These are phyloP conservation scores for Drosophila pseudoobscura DNA, from an alignment of 1,140 invertebrate genomes.

Conservation along the genomic window DNA sequence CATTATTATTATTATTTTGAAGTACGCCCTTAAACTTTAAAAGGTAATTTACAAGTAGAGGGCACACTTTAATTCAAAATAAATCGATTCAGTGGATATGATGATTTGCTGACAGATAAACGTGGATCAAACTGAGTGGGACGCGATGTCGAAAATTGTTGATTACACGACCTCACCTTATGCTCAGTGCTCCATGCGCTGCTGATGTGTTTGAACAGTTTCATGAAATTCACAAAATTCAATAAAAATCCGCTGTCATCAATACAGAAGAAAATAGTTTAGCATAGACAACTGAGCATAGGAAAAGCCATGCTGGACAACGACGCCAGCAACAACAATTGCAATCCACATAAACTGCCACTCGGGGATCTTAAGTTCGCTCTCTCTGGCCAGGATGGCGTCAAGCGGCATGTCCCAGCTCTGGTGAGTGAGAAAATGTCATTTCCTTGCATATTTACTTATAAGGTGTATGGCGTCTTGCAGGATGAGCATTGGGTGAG, in stretches of 20 bases:
- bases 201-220: too few species aligned
- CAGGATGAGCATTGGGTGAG: constrained; percentile 60
- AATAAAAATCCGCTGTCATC: neutral
- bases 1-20: too few species aligned
- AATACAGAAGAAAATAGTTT: neutral
- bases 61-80: too few species aligned
- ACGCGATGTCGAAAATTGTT: too few species aligned
- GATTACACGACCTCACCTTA: too few species aligned
- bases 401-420: constrained; percentile 47
- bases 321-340: constrained; percentile 54
- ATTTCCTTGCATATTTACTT: neutral
- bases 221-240: too few species aligned
- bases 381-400: constrained; percentile 44
- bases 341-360: constrained; percentile 58
- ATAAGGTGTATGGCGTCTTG: neutral
- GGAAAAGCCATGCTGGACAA: constrained; percentile 42
- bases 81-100: too few species aligned
- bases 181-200: too few species aligned
- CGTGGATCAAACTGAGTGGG: too few species aligned
- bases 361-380: constrained; percentile 51
- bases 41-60: too few species aligned
- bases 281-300: constrained; percentile 1
- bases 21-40: too few species aligned
- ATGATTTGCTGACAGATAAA: too few species aligned
- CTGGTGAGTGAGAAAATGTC: constrained; percentile 32